These are phyloP conservation scores for Drosophila malerkotliana DNA, from an alignment of 1,140 invertebrate species.

Conservation along the genomic window DNA sequence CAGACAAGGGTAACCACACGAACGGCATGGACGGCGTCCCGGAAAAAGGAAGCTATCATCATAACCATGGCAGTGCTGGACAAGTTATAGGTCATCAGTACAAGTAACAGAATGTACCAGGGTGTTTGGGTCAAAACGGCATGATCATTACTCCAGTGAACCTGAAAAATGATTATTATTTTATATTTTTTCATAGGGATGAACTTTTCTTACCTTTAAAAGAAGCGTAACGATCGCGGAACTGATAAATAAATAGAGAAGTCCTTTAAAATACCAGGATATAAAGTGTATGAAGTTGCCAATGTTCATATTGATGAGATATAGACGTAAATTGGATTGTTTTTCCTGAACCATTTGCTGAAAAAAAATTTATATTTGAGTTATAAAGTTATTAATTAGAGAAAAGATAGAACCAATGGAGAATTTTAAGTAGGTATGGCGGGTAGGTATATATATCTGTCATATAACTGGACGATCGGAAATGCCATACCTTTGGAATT, in stretches of 20 bases:
- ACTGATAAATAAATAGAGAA: slow-evolving; percentile 39
- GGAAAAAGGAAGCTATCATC: slow-evolving; percentile 61
- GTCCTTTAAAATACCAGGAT: slow-evolving; percentile 46
- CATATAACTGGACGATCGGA: too few species aligned
- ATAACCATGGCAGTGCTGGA: slow-evolving; percentile 30
- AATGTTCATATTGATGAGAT: slow-evolving; percentile 64
- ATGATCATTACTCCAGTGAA: slow-evolving; percentile 49
- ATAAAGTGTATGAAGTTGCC: slow-evolving; percentile 51
- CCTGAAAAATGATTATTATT: slow-evolving; percentile 16
- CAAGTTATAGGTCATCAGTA: slow-evolving; percentile 42
- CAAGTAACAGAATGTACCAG: slow-evolving; percentile 33
- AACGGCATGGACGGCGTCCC: slow-evolving; percentile 28
- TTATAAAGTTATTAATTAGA: too few species aligned
- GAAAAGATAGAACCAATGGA: too few species aligned
- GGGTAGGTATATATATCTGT: too few species aligned
- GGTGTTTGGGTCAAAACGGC: slow-evolving; percentile 47
- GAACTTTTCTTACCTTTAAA: slow-evolving; percentile 43
- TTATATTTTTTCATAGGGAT: background rate
- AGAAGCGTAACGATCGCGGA: background rate
- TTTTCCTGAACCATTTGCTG: slow-evolving; percentile 65
- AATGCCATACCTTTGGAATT: too few species aligned
- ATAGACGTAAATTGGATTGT: slow-evolving; percentile 33
- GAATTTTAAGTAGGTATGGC: too few species aligned
- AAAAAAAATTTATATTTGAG: background rate
- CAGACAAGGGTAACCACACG: slow-evolving; percentile 42